Base-by-base conservation (phyloP, 2,797 vertebrate species). In the Triplophysa yarkandensis region DNA sequence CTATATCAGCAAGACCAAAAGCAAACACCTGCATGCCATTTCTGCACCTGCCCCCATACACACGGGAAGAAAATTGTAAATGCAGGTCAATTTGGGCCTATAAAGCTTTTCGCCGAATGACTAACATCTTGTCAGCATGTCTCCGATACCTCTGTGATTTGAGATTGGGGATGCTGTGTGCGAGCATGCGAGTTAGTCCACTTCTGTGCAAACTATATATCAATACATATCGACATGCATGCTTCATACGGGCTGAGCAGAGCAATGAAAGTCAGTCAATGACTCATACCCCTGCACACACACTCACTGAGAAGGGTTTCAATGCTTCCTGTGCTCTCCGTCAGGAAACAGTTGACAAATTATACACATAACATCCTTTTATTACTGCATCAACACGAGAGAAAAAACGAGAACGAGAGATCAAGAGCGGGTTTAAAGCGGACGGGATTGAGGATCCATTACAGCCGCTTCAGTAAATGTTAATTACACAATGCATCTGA, bases 331-430 rank as follows among this genome's bases (percentile, higher is more conserved):
- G 46, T 21, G 21, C 21, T 62, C 46, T 64, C 14, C 55, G 63
- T 65, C 34, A 63, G 57, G 64, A 64, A 78, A 54, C 21, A 5
- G 21, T 54, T 68, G 64, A 73, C 77, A 63, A 68, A 78, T 68
- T 55, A 68, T 10, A 74, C 64, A 74, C 58, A 69, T 6, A 36
- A 16, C 46, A 63, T 68, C 64, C 41, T 57, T 65, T 55, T 57
- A 46, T 68, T 44, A 55, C 46, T 68, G 64, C 28, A 55, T 62
- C 48, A 62, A 50, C 25, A 6, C 0, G 16, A 25, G 69, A 54
- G 55, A 77, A 30, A 30, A 48, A 63, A 10, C 43, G 55, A 36
- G 39, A 25, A 43, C 11, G 39, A 60, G 57, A 27, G 25, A 60
- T 9, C 2, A 9, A 55, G 43, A 66, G 34, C 50, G 54, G 30